Conservation (phyloP, 2,113 vertebrate genomes). For the Peromyscus polionotus region DNA sequence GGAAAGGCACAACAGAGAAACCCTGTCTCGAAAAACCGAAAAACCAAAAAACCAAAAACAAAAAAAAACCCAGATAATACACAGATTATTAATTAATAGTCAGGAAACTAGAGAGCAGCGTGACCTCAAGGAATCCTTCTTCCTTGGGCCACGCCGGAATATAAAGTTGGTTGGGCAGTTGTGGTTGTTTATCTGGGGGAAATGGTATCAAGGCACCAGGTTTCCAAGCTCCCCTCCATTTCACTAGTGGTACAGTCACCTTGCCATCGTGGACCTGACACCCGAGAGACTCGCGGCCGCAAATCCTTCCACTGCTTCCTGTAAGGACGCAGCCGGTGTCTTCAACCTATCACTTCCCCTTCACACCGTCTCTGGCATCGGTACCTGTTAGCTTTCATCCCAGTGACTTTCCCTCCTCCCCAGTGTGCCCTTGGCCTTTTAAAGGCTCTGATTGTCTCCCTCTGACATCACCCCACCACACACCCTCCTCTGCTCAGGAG, state of each 20-base stretch:
- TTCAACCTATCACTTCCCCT: background rate
- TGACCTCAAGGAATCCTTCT: background rate
- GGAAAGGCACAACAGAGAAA: too few species aligned
- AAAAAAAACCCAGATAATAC: background rate
- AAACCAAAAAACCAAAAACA: too few species aligned
- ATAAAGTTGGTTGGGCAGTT: background rate
- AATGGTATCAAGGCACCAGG: background rate
- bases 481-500: background rate
- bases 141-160: background rate
- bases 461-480: background rate
- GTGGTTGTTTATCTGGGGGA: background rate
- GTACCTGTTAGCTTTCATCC: background rate
- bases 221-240: background rate
- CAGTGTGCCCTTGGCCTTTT: background rate
- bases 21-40: too few species aligned
- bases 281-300: background rate
- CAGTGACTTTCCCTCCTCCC: background rate
- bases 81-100: slow-evolving; percentile 8
- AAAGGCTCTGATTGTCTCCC: background rate
- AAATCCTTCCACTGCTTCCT: background rate
- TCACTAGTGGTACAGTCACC: background rate
- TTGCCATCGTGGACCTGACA: background rate
- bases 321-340: background rate
- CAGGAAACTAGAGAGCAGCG: background rate
- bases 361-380: background rate